Percentiles rank a stretch among this genome's conserved stretches.
Conservation (phyloP, 1,140 invertebrate species). For the Brachionus paranguensis region DNA sequence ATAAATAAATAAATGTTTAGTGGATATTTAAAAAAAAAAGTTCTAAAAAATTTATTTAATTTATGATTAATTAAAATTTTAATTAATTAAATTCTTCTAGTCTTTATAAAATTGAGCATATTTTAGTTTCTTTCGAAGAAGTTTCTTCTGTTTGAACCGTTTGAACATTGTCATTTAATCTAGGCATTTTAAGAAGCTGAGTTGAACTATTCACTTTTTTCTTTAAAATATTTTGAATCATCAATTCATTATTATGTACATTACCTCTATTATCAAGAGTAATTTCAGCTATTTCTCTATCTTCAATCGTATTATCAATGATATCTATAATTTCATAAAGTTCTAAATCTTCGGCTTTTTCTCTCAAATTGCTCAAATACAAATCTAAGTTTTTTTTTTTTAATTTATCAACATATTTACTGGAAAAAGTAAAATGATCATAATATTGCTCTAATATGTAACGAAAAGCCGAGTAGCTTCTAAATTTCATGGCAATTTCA, state of each 20-base stretch:
- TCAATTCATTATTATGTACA: not conserved
- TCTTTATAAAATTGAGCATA: conserved; percentile 26
- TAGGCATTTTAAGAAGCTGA: not conserved
- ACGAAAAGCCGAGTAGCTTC: conserved; percentile 9
- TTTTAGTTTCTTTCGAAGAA: not conserved
- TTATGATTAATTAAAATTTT: not conserved
- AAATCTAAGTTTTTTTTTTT: not conserved
- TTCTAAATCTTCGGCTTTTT: conserved; percentile 27
- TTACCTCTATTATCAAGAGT: not conserved
- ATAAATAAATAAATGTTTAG: too few relatives aligned
- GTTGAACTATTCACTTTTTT: not conserved
- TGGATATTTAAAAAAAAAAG: too few relatives aligned
- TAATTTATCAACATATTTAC: not conserved
- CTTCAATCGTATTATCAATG: conserved; percentile 14
- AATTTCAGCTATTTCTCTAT: conserved; percentile 34
- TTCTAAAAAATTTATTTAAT: not conserved
- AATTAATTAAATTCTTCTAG: not conserved
- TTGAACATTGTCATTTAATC: not conserved
- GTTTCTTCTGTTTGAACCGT: not conserved
- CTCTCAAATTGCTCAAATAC: not conserved
- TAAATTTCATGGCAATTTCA: not conserved
- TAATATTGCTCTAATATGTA: not conserved
- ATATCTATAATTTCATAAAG: conserved; percentile 34
- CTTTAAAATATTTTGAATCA: not conserved
- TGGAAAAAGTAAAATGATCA: not conserved